phyloP scores from a whole-genome alignment of 2,888 invertebrate genomes.

The Tachina lurida region DNA sequence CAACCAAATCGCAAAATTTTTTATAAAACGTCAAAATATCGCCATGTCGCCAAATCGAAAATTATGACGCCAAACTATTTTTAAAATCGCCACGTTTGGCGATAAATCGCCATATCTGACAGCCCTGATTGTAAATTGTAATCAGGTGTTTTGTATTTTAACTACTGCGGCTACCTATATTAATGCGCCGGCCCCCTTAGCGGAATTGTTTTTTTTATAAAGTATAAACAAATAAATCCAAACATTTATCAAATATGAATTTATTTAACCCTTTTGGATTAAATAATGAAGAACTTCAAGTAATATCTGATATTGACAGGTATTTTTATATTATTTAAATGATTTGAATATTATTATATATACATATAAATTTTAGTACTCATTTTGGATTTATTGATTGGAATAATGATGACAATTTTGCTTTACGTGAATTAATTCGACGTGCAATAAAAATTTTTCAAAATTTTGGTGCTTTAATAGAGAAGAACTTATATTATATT shows the following conservation, averaged over 20 bases:
- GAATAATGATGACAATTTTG: constrained; percentile 90
- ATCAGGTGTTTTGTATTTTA: too few relatives aligned
- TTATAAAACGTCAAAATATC: too few relatives aligned
- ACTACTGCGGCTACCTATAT: too few relatives aligned
- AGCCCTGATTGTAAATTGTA: too few relatives aligned
- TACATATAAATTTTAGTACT: constrained; percentile 86
- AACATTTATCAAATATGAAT: constrained; percentile 25
- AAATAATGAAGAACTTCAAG: constrained; percentile 92
- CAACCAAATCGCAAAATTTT: too few relatives aligned
- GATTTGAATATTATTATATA: background rate
- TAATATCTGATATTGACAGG: constrained; percentile 95
- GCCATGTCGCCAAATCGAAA: too few relatives aligned
- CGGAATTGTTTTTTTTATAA: background rate
- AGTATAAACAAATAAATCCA: constrained; percentile 12
- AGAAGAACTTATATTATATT: constrained; percentile 1
- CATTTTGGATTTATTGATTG: constrained; percentile 95
- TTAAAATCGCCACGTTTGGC: too few relatives aligned
- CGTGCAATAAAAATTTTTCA: constrained; percentile 94
- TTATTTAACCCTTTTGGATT: constrained; percentile 76
- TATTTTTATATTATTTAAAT: constrained; percentile 76
- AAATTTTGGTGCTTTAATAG: constrained; percentile 88
- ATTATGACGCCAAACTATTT: too few relatives aligned
- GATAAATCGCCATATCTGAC: too few relatives aligned
- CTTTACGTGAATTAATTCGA: constrained; percentile 91
- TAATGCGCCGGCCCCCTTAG: too few relatives aligned